Conservation (phyloP, 2,797 vertebrate species). For the Sphenodon punctatus region DNA sequence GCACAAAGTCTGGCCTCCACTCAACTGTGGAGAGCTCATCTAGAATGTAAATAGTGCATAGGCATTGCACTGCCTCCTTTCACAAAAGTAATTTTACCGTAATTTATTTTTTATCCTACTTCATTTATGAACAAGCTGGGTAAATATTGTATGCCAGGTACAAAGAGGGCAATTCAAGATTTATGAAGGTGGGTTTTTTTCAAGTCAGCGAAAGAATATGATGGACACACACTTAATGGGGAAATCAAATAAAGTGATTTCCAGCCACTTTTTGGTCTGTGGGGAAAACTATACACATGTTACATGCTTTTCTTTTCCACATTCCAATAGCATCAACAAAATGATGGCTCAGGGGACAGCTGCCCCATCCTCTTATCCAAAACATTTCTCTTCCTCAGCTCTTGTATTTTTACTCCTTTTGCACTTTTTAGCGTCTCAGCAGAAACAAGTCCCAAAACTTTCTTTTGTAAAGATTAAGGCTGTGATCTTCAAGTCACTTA, state of each 20-base stretch:
- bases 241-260: constrained; percentile 33
- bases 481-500: no score
- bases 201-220: neutral
- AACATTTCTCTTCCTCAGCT: neutral
- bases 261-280: constrained; percentile 5
- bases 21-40: neutral
- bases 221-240: neutral
- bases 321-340: neutral
- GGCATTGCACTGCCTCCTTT: neutral
- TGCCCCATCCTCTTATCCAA: neutral
- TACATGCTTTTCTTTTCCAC: neutral
- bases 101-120: neutral
- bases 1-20: neutral
- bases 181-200: neutral
- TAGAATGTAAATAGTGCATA: neutral
- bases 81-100: neutral
- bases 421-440: neutral
- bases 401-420: neutral
- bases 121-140: neutral
- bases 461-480: neutral
- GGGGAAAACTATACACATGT: neutral
- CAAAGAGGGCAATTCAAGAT: neutral
- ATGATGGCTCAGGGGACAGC: neutral
- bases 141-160: neutral
- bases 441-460: neutral